These are phyloP conservation scores for Drosophila micromelanica DNA, from an alignment of 1,140 invertebrate species.

Conservation along the genomic window DNA sequence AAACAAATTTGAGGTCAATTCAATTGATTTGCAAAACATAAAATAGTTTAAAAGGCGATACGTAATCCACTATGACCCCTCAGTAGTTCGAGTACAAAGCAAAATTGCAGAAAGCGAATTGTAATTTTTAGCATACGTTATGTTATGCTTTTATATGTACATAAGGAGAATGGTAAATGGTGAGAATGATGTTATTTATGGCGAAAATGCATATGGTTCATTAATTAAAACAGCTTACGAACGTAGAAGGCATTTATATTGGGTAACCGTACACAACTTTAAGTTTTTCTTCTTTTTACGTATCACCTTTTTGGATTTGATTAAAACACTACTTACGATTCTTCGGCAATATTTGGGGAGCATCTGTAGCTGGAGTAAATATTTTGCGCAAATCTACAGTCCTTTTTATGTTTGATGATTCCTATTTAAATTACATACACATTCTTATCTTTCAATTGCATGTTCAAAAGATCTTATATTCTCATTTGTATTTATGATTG, in stretches of 20 bases:
- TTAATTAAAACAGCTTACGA: background rate
- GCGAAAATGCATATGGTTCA: background rate
- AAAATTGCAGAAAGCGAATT: background rate
- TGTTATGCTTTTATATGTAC: background rate
- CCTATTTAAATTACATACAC: conserved; percentile 72
- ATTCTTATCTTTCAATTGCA: conserved; percentile 9
- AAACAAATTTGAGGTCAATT: conserved; percentile 52
- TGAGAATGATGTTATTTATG: background rate
- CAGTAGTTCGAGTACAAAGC: background rate
- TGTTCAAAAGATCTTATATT: background rate
- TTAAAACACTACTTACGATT: conserved; percentile 86
- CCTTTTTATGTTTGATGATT: conserved; percentile 84
- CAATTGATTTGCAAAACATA: conserved; percentile 53
- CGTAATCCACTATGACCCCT: conserved; percentile 44
- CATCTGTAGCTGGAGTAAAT: conserved; percentile 92
- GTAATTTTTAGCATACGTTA: background rate
- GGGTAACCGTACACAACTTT: conserved; percentile 3
- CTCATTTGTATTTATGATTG: too few relatives aligned
- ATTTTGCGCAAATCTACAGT: conserved; percentile 92
- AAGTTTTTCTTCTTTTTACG: conserved; percentile 43
- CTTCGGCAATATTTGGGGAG: conserved; percentile 89
- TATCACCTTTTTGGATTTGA: conserved; percentile 65
- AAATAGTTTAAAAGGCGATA: conserved; percentile 63
- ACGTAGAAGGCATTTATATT: conserved; percentile 2
- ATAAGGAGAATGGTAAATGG: background rate